Base-by-base conservation (phyloP, 2,888 invertebrate species). In the Euplagia quadripunctaria region DNA sequence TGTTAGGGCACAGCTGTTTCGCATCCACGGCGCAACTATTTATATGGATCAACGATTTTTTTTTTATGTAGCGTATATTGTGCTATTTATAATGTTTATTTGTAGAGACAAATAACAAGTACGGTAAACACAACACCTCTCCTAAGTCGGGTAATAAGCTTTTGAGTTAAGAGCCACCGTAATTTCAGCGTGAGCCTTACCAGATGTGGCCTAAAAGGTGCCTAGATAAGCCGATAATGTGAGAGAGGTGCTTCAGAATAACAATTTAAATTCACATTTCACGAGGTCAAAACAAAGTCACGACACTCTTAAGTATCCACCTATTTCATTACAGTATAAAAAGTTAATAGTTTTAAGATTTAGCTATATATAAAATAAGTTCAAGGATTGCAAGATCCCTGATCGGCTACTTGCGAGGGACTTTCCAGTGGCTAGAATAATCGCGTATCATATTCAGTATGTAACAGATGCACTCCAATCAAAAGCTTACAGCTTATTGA, bases 161-260 rank as follows among this genome's bases (percentile, higher is more conserved):
- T 69, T 66, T 63, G 73, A 82, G 79, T 82, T 83, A 76, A 84
- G 84, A 84, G 78, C 79, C 73, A 76, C 78, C 79, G 85, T 83
- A 87, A 88, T 88, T 87, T 88, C 79, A 80, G 79, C 86, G 85
- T 86, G 87, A 82, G 79, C 77, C 81, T 80, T 81, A 86, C 84
- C 90, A 92, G 89, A 89, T 91, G 91, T 84, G 89, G 82, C 86
- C 88, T 91, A 89, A 91, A 89, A 90, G 89, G 89, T 86, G 86
- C 82, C 82, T 80, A 85, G 82, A 86, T 91, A 92, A 92, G 90
- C 90, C 89, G 89, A 88, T 91, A 91, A 92, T 89, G 88, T 89
- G 86, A 79, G 76, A 79, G 81, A 82, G 85, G 80, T 83, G 75
- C 79, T 78, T 79, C 72, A 80, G 79, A 85, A 86, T 86, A 88